These are phyloP conservation scores for Radopholus similis DNA, from an alignment of 1,140 invertebrate species.

Conservation along the genomic window DNA sequence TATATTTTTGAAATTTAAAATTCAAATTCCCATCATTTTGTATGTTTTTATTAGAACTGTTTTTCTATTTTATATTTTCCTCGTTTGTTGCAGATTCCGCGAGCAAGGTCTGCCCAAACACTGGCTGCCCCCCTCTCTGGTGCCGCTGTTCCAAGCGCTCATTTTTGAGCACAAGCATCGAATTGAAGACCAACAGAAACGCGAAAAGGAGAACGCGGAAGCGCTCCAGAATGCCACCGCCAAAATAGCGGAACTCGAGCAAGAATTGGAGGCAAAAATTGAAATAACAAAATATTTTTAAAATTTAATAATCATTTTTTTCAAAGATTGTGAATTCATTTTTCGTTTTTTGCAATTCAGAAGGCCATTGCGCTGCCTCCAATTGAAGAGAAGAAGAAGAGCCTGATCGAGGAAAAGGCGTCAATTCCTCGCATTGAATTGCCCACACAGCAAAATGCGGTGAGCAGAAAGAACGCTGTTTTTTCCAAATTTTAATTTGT, in stretches of 20 bases:
- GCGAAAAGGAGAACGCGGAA: constrained; percentile 1
- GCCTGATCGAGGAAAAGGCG: neutral
- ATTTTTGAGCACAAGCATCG: constrained; percentile 33
- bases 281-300: neutral
- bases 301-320: neutral
- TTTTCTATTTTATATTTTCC: neutral
- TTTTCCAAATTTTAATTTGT: neutral
- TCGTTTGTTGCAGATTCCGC: constrained; percentile 11
- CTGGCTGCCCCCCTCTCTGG: constrained; percentile 36
- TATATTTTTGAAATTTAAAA: neutral
- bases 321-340: neutral
- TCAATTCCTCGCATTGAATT: neutral
- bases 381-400: neutral
- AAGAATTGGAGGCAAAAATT: constrained; percentile 1
- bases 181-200: constrained; percentile 23
- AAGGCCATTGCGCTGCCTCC: neutral
- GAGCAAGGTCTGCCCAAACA: constrained; percentile 30
- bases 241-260: constrained; percentile 8
- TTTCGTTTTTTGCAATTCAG: neutral
- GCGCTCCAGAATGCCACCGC: neutral
- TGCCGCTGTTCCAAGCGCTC: constrained; percentile 30
- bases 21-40: neutral
- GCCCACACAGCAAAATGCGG: neutral
- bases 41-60: neutral
- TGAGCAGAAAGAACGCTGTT: neutral